Conservation (phyloP, 2,113 vertebrate species). For the Siniperca chuatsi region DNA sequence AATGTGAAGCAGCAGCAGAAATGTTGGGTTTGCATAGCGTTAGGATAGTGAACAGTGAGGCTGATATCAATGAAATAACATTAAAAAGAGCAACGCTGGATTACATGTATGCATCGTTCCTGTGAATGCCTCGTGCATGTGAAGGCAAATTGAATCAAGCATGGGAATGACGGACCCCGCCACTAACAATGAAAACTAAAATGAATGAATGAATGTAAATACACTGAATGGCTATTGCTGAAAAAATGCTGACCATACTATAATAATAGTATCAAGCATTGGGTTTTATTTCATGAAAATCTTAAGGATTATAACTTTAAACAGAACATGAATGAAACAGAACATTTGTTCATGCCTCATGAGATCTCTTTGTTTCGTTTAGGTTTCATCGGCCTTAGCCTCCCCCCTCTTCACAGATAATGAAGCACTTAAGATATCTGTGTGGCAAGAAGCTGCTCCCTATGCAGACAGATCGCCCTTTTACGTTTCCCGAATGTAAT, state of each 20-base stretch:
- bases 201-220: background rate
- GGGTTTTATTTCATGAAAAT: background rate
- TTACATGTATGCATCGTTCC: background rate
- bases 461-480: constrained; percentile 73
- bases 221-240: background rate
- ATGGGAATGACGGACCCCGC: background rate
- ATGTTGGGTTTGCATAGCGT: background rate
- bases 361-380: constrained; percentile 48
- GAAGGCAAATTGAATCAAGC: background rate
- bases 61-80: background rate
- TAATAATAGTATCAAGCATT: background rate
- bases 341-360: constrained; percentile 41
- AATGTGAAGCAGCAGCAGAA: background rate
- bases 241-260: background rate
- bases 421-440: constrained; percentile 81
- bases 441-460: constrained; percentile 77
- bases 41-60: background rate
- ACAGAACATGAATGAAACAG: background rate
- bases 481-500: constrained; percentile 86
- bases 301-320: background rate
- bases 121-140: background rate
- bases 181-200: background rate
- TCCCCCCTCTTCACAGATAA: constrained; percentile 65
- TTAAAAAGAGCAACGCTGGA: background rate
- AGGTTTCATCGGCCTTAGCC: constrained; percentile 97